Percentiles rank a stretch among this genome's conserved stretches.
Conservation (phyloP, 2,888 invertebrate species). For the Xestobium rufovillosum region DNA sequence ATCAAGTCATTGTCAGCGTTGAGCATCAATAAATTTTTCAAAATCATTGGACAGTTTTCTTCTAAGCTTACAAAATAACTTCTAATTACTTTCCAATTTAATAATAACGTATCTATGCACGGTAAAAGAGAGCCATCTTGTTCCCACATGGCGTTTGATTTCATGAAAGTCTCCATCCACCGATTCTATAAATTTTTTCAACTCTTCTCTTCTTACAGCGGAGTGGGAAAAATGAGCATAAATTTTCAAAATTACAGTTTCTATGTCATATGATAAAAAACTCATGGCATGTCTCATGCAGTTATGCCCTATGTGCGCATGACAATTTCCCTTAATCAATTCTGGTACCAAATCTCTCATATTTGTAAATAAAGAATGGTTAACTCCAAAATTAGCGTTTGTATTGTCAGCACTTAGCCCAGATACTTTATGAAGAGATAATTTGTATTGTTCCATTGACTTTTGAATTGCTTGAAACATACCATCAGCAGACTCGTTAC, state of each 20-base stretch:
- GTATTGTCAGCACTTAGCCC: conserved; percentile 32
- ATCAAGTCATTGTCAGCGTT: too few species aligned
- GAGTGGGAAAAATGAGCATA: conserved; percentile 19
- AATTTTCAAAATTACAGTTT: conserved; percentile 24
- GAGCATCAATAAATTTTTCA: too few species aligned
- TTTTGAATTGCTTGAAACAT: conserved; percentile 20
- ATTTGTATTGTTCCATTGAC: conserved; percentile 23
- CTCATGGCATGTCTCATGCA: conserved; percentile 20
- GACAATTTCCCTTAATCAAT: conserved; percentile 23
- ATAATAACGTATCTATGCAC: conserved; percentile 3
- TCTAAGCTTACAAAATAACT: conserved; percentile 3
- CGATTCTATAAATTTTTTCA: conserved; percentile 19
- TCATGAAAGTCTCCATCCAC: conserved; percentile 21
- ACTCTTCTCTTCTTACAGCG: conserved; percentile 18
- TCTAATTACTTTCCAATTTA: conserved; percentile 4
- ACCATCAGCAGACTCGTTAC: conserved; percentile 20
- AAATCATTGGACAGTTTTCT: too few species aligned
- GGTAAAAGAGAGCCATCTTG: conserved; percentile 13
- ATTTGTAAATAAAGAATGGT: conserved; percentile 21
- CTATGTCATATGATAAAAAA: conserved; percentile 18
- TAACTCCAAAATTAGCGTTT: conserved; percentile 24
- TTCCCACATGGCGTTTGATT: conserved; percentile 16
- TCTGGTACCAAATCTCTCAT: conserved; percentile 17
- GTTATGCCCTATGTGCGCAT: conserved; percentile 23
- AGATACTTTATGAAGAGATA: conserved; percentile 28